Evolutionary conservation across 2,113 vertebrate genomes (phyloP).

Genomic region (Gopherus evgoodei): DNA sequence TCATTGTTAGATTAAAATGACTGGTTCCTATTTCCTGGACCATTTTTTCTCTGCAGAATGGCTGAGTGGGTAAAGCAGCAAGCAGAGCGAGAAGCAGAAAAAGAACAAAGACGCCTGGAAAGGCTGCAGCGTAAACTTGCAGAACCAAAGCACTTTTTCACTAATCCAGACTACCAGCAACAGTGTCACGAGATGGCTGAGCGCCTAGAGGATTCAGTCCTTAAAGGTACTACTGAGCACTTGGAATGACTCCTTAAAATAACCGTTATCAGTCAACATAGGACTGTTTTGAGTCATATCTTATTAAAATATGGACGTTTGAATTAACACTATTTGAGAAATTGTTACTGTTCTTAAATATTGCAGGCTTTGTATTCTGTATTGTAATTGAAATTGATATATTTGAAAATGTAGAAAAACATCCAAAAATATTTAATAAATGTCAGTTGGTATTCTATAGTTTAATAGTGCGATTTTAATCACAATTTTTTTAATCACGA

Average conservation of each 20-base stretch:
- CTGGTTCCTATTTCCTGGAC: accelerated
- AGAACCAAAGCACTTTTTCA: slow-evolving; percentile 89
- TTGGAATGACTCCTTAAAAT: neutral
- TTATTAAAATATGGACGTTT: neutral
- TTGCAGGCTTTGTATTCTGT: too few species aligned
- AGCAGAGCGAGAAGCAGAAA: slow-evolving; percentile 92
- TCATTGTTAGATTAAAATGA: accelerated
- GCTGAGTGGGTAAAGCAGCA: slow-evolving; percentile 96
- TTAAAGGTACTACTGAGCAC: slow-evolving; percentile 82
- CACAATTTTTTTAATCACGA: too few species aligned
- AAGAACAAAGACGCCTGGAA: slow-evolving; percentile 91
- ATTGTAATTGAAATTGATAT: too few species aligned
- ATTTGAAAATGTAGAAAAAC: too few species aligned
- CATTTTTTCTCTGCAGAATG: slow-evolving; percentile 84
- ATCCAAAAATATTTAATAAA: too few species aligned
- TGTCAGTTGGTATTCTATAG: too few species aligned
- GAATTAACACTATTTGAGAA: neutral
- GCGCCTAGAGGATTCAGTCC: slow-evolving; percentile 92
- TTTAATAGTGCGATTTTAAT: too few species aligned
- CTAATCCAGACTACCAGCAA: slow-evolving; percentile 85
- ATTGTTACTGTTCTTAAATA: neutral
- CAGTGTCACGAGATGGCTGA: slow-evolving; percentile 94
- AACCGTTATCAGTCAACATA: neutral
- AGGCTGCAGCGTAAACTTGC: slow-evolving; percentile 90
- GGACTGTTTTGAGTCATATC: neutral